These are phyloP conservation scores for Pterocles gutturalis DNA, from an alignment of 2,113 vertebrate genomes.

Conservation along the genomic window DNA sequence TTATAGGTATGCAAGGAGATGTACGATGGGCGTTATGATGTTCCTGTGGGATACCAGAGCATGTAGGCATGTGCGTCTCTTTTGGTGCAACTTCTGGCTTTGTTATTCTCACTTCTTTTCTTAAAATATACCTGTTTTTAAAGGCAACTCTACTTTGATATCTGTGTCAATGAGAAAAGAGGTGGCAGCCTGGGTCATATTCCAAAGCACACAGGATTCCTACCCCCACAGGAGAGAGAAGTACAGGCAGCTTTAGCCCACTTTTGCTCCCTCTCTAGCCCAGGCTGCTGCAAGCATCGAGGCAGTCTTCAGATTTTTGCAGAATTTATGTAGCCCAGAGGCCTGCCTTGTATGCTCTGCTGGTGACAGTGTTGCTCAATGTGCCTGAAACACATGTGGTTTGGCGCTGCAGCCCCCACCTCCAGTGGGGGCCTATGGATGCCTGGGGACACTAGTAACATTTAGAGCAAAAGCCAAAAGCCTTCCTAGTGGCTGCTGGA, in stretches of 20 bases:
- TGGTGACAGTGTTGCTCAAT: background rate
- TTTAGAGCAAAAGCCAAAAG: background rate
- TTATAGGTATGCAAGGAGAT: background rate
- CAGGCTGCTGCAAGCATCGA: background rate
- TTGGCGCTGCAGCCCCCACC: background rate
- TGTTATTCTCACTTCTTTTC: background rate
- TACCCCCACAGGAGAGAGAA: background rate
- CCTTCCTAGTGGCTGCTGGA: accelerated
- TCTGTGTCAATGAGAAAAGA: background rate
- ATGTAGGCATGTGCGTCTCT: background rate
- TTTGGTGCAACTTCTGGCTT: background rate
- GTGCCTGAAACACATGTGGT: background rate
- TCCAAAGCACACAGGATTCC: background rate
- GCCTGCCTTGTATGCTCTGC: background rate
- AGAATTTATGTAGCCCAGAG: background rate
- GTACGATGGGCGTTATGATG: accelerated
- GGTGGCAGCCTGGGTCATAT: background rate
- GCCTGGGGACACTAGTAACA: background rate
- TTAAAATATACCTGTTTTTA: background rate
- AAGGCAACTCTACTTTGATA: background rate
- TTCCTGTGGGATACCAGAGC: background rate
- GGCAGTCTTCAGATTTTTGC: background rate
- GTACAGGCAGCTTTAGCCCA: background rate
- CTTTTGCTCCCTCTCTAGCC: background rate
- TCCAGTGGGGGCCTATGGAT: background rate